Conservation (phyloP, 2,888 invertebrate genomes). For the Pterostichus niger region DNA sequence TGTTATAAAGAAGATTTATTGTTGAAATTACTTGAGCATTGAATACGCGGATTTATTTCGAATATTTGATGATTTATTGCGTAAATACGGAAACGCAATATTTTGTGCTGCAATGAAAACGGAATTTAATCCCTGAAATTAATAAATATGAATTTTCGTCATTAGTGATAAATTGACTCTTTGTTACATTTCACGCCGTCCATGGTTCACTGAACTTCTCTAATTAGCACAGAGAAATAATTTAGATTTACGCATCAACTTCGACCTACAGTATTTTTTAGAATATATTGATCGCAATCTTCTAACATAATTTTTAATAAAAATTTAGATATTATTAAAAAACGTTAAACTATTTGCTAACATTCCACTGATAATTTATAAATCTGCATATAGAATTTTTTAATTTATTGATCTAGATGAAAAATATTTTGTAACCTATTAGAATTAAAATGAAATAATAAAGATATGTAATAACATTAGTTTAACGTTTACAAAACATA, state of each 20-base stretch:
- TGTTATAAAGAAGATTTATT: constrained; percentile 61
- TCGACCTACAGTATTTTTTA: no score
- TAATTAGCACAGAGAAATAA: not conserved
- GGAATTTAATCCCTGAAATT: constrained; percentile 58
- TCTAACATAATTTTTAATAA: no score
- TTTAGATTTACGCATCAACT: no score
- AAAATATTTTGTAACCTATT: no score
- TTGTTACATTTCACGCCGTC: not conserved
- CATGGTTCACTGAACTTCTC: not conserved
- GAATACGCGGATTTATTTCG: constrained; percentile 61
- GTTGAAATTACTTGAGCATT: constrained; percentile 64
- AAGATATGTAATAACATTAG: no score
- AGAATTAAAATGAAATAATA: no score
- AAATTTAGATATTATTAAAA: no score
- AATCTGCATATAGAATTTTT: no score
- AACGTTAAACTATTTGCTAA: no score
- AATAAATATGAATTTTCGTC: constrained; percentile 54
- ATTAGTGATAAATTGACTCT: constrained; percentile 53
- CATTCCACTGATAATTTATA: no score
- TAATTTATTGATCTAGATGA: no score
- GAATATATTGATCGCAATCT: no score
- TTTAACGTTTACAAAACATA: not conserved
- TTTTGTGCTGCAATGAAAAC: constrained; percentile 55
- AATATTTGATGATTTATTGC: constrained; percentile 64
- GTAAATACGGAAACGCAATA: constrained; percentile 57